A percentile compares a stretch with the other conserved stretches of the same genome.
Evolutionary conservation across 1,140 invertebrate genomes (phyloP).

Genomic region (Zaprionus capensis): DNA sequence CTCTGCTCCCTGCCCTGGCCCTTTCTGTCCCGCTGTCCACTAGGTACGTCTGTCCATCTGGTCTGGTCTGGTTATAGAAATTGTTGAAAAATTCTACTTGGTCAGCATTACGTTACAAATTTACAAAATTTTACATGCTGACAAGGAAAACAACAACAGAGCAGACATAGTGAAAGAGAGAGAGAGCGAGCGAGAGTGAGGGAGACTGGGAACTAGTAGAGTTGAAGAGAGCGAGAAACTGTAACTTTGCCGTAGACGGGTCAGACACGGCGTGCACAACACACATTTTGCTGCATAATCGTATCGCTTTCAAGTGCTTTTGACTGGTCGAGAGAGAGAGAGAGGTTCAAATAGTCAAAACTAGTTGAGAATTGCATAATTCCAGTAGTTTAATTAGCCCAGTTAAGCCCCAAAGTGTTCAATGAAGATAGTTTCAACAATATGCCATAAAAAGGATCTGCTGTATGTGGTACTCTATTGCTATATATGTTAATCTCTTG

Average conservation of each 20-base stretch:
- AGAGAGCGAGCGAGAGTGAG: constrained; percentile 15
- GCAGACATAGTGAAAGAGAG: constrained; percentile 17
- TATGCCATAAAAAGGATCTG: not conserved
- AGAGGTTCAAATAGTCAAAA: constrained; percentile 40
- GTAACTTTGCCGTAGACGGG: constrained; percentile 22
- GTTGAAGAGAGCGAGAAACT: constrained; percentile 24
- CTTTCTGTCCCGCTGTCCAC: constrained; percentile 22
- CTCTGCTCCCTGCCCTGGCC: constrained; percentile 36
- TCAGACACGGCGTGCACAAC: constrained; percentile 35
- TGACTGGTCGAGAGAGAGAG: constrained; percentile 20
- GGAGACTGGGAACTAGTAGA: constrained; percentile 17
- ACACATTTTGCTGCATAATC: constrained; percentile 76
- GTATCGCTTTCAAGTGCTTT: constrained; percentile 79
- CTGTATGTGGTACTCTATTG: not conserved
- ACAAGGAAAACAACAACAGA: constrained; percentile 55
- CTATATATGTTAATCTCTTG: constrained; percentile 14
- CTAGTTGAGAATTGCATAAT: constrained; percentile 70
- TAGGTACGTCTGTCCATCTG: constrained; percentile 26
- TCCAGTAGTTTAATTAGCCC: constrained; percentile 57
- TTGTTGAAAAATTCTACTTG: constrained; percentile 78
- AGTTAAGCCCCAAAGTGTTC: constrained; percentile 19
- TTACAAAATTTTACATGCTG: constrained; percentile 78
- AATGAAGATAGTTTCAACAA: constrained; percentile 18
- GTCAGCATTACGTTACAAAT: constrained; percentile 81
- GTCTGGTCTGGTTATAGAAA: constrained; percentile 47